Conservation (phyloP, 1,140 invertebrate genomes). For the Dreissena rostriformis region DNA sequence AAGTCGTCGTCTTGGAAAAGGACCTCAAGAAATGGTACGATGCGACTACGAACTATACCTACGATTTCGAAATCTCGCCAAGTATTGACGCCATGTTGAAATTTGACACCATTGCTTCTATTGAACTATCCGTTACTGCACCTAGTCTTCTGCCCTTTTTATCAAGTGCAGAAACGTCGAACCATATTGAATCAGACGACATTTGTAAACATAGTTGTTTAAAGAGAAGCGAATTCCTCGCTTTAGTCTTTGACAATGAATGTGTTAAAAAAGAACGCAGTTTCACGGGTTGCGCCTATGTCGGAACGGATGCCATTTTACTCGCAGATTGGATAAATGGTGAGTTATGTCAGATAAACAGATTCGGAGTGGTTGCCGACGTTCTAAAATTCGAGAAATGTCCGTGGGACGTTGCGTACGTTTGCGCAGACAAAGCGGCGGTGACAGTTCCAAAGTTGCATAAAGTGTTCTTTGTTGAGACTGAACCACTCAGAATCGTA, state of each 20-base stretch:
- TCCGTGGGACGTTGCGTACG: constrained; percentile 32
- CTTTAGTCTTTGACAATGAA: background rate
- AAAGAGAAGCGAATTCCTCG: background rate
- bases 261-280: background rate
- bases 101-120: background rate
- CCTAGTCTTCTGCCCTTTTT: constrained; percentile 44
- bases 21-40: background rate
- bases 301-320: constrained; percentile 10
- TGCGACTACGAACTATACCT: background rate
- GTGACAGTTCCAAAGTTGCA: constrained; percentile 37
- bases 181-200: too few relatives aligned
- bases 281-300: constrained; percentile 47
- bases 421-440: background rate
- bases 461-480: constrained; percentile 40
- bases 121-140: background rate
- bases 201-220: too few relatives aligned
- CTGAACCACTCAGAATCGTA: constrained; percentile 33
- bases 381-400: constrained; percentile 25
- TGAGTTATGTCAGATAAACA: constrained; percentile 27
- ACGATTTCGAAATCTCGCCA: background rate
- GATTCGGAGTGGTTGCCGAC: constrained; percentile 25
- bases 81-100: background rate
- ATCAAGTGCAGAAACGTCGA: background rate
- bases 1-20: background rate
- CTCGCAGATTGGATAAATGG: constrained; percentile 34